phyloP scores from a whole-genome alignment of 1,140 invertebrate genomes.

The Heliothis subflexa region DNA sequence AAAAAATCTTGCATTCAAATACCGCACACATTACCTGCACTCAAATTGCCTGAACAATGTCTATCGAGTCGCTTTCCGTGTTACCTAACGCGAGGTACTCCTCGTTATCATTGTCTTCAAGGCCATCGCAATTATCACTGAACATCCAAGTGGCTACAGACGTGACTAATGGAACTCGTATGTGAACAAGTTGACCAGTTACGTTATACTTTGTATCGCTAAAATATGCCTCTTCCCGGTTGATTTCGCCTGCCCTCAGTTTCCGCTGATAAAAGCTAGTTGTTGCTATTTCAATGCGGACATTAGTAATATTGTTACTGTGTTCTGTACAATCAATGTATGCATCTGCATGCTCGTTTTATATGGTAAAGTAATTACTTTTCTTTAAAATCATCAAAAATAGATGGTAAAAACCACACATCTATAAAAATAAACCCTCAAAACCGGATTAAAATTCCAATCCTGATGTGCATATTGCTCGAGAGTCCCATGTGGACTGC shows the following conservation, averaged over 20 bases:
- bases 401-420: too few relatives aligned
- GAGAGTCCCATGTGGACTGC: not conserved
- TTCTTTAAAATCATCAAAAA: not conserved
- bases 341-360: too few relatives aligned
- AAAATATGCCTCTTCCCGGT: not conserved
- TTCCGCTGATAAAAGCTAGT: not conserved
- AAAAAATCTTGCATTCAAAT: too few relatives aligned
- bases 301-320: too few relatives aligned
- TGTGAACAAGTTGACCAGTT: slow-evolving; percentile 26
- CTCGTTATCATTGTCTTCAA: slow-evolving; percentile 50
- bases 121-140: slow-evolving; percentile 60
- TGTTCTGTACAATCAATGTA: too few relatives aligned
- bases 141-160: slow-evolving; percentile 53
- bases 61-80: slow-evolving; percentile 7
- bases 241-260: not conserved
- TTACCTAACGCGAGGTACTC: slow-evolving; percentile 24
- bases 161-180: slow-evolving; percentile 51
- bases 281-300: not conserved
- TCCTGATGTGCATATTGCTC: not conserved
- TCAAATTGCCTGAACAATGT: slow-evolving; percentile 11
- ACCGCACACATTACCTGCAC: not conserved
- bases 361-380: not conserved
- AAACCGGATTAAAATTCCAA: slow-evolving; percentile 1
- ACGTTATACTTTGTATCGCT: not conserved
- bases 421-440: not conserved